phyloP scores from a whole-genome alignment of 2,888 invertebrate genomes.

The Drosophila conformis region DNA sequence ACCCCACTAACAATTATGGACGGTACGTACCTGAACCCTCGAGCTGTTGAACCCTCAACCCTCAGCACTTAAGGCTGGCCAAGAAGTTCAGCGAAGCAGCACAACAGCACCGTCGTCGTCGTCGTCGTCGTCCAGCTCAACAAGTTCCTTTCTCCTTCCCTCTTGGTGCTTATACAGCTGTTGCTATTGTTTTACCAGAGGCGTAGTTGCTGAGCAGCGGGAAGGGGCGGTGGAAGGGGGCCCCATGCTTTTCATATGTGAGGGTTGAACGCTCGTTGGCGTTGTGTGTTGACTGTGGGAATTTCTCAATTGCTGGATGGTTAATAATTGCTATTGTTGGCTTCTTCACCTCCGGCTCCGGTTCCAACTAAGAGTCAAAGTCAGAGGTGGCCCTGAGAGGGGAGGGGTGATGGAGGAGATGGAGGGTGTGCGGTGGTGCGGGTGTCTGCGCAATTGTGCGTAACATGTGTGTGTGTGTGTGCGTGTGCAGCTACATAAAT shows the following conservation, averaged over 20 bases:
- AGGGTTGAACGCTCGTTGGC: slow-evolving; percentile 9
- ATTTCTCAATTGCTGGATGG: slow-evolving; percentile 81
- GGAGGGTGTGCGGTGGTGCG: slow-evolving; percentile 15
- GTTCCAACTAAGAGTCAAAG: slow-evolving; percentile 8
- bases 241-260: slow-evolving; percentile 30
- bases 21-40: slow-evolving; percentile 8
- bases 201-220: not conserved
- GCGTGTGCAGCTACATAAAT: slow-evolving; percentile 50
- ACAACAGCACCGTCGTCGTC: slow-evolving; percentile 53
- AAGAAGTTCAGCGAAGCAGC: slow-evolving; percentile 70
- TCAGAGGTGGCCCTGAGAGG: not conserved
- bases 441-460: slow-evolving; percentile 72
- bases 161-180: slow-evolving; percentile 62
- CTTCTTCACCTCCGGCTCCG: slow-evolving; percentile 69
- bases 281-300: slow-evolving; percentile 73
- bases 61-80: slow-evolving; percentile 7
- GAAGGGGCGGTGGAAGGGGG: not conserved
- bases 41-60: slow-evolving; percentile 6
- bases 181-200: slow-evolving; percentile 57
- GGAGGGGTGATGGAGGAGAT: not conserved
- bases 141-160: slow-evolving; percentile 57
- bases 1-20: not conserved
- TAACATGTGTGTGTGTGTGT: slow-evolving; percentile 49
- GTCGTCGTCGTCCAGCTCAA: slow-evolving; percentile 68
- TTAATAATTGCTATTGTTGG: slow-evolving; percentile 80